Conservation (phyloP, 2,888 invertebrate genomes). For the Galerucella nymphaeae region DNA sequence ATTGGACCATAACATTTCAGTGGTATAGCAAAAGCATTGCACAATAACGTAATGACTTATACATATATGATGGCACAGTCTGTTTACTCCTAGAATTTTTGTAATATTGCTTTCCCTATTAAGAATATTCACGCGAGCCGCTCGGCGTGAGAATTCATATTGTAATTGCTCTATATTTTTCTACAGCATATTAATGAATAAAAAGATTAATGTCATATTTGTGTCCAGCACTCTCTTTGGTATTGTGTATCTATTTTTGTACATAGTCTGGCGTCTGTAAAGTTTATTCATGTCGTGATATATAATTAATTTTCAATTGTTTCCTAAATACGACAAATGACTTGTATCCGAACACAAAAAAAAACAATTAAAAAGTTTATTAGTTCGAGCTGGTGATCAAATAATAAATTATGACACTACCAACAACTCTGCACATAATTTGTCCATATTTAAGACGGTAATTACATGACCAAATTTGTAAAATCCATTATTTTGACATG, state of each 20-base stretch:
- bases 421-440: neutral
- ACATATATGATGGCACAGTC: too few species aligned
- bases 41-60: too few species aligned
- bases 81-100: too few species aligned
- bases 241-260: neutral
- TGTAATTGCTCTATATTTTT: too few species aligned
- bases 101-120: too few species aligned
- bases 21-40: too few species aligned
- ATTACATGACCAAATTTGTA: conserved; percentile 13
- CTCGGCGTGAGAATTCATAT: too few species aligned
- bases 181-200: too few species aligned
- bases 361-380: conserved; percentile 7
- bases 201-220: too few species aligned
- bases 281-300: neutral
- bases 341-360: neutral
- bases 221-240: too few species aligned
- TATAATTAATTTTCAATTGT: conserved; percentile 10
- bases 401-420: conserved; percentile 12
- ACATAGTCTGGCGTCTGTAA: neutral
- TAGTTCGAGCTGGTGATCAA: neutral
- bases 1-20: too few species aligned
- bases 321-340: neutral
- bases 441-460: conserved; percentile 4
- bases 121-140: too few species aligned
- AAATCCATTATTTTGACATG: conserved; percentile 9